A percentile compares a stretch with the other conserved stretches of the same genome.
Conservation (phyloP, 2,113 vertebrate species). For the Scytalopus superciliaris region DNA sequence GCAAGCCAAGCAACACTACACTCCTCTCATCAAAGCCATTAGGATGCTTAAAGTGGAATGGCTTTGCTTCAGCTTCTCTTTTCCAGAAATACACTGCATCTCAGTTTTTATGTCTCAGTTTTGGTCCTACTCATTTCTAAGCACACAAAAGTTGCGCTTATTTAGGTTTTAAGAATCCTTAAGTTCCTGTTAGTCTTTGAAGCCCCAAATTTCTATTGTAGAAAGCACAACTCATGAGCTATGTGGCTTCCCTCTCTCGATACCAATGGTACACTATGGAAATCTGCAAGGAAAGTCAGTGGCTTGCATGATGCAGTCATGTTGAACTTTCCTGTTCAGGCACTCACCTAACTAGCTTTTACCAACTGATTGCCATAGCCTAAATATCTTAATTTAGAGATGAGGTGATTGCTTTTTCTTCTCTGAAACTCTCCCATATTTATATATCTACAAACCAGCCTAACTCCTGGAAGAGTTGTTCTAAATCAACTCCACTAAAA, state of each 20-base stretch:
- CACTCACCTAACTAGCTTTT: neutral
- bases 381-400: neutral
- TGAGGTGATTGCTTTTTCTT: neutral
- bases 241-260: neutral
- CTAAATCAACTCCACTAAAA: neutral
- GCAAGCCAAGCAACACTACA: slow-evolving; percentile 55
- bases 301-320: fast-evolving
- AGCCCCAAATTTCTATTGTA: neutral
- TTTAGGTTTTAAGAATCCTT: neutral
- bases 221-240: neutral
- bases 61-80: neutral
- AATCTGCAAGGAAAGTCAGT: neutral
- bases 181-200: neutral
- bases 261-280: fast-evolving
- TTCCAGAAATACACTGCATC: neutral
- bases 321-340: neutral
- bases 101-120: neutral
- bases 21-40: neutral
- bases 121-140: neutral
- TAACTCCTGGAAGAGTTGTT: neutral
- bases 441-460: neutral
- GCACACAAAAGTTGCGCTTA: slow-evolving; percentile 28
- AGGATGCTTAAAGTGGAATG: slow-evolving; percentile 25
- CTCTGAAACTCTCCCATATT: neutral
- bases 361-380: neutral